Percentiles rank a stretch among this genome's conserved stretches.
phyloP scores from a whole-genome alignment of 2,113 vertebrate species.

The Apeltes quadracus region DNA sequence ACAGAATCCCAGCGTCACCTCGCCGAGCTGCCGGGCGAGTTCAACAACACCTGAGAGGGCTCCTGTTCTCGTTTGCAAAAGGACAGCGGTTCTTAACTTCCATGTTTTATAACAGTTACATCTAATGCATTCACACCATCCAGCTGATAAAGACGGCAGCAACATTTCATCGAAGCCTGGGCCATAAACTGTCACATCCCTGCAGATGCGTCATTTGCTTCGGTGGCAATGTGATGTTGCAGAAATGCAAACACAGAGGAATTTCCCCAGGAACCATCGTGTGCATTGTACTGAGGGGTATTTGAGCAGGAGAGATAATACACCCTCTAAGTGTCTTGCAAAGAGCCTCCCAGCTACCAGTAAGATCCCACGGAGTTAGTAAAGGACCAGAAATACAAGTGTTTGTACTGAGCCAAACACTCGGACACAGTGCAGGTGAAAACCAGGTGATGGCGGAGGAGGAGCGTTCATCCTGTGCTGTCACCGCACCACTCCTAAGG shows the following conservation, averaged over 20 bases:
- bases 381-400: constrained; percentile 44
- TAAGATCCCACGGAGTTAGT: constrained; percentile 44
- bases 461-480: constrained; percentile 13
- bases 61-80: constrained; percentile 34
- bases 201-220: neutral
- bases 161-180: constrained; percentile 6
- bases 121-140: constrained; percentile 1
- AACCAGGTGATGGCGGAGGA: constrained; percentile 31
- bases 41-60: constrained; percentile 41
- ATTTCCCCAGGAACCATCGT: constrained; percentile 30
- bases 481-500: constrained; percentile 41
- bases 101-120: constrained; percentile 4
- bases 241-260: constrained; percentile 13
- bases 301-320: constrained; percentile 52
- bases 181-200: neutral
- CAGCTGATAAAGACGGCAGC: constrained; percentile 10
- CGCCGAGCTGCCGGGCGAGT: constrained; percentile 60
- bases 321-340: constrained; percentile 40
- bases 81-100: constrained; percentile 20
- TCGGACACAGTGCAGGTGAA: constrained; percentile 32
- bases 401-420: constrained; percentile 54
- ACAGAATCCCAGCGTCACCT: constrained; percentile 65
- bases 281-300: constrained; percentile 28
- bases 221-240: neutral
- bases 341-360: constrained; percentile 47